These are phyloP conservation scores for Chamaetylas fuelleborni DNA, from an alignment of 2,113 vertebrate genomes.

Conservation along the genomic window DNA sequence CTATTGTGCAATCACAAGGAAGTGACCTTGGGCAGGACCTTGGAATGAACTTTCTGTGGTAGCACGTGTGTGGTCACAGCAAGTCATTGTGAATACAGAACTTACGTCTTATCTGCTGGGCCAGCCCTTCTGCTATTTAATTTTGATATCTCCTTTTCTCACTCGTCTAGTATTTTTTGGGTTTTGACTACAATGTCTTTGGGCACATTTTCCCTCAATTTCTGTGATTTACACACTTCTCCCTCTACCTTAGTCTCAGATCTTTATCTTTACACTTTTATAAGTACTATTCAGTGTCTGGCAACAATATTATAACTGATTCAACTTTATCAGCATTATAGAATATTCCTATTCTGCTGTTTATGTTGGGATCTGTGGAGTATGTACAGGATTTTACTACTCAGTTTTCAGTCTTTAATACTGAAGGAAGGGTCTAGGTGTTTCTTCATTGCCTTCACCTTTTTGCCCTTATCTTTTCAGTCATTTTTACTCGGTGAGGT, in stretches of 20 bases:
- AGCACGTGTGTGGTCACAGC: neutral
- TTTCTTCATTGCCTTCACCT: neutral
- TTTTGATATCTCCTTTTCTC: neutral
- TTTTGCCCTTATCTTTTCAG: neutral
- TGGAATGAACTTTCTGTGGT: constrained; percentile 28
- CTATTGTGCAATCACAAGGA: constrained; percentile 39
- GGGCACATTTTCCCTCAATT: neutral
- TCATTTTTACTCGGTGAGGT: neutral
- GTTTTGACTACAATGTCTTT: neutral
- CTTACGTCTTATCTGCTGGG: neutral
- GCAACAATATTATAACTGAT: neutral
- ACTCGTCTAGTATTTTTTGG: neutral
- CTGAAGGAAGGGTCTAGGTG: neutral
- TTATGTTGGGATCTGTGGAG: neutral
- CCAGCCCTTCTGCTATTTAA: neutral
- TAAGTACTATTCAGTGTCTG: neutral
- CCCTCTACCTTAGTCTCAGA: neutral
- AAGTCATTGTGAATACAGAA: neutral
- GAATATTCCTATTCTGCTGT: neutral
- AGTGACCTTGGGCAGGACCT: constrained; percentile 14
- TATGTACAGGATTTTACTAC: neutral
- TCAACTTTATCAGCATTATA: neutral
- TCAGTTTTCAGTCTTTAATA: neutral
- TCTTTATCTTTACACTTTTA: neutral
- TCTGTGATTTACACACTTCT: neutral